These are phyloP conservation scores for Drosophila birchii DNA, from an alignment of 2,888 invertebrate genomes.

Conservation along the genomic window DNA sequence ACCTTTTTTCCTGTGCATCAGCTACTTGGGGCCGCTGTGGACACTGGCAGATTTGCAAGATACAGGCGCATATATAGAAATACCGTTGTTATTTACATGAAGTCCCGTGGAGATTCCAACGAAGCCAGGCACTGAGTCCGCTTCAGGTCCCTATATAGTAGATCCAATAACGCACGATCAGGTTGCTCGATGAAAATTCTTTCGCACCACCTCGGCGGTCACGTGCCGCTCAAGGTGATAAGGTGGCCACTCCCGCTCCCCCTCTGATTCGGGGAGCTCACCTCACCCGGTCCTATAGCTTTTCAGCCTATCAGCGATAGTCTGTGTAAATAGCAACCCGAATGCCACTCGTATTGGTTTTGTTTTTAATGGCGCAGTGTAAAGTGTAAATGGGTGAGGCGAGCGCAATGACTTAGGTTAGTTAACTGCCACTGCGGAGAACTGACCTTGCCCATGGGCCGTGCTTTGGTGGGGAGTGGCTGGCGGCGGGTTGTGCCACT, in stretches of 20 bases:
- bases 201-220: constrained; percentile 10
- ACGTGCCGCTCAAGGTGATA: constrained; percentile 53
- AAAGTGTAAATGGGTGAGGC: constrained; percentile 44
- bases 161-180: constrained; percentile 36
- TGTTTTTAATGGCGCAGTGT: constrained; percentile 45
- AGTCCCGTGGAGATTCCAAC: constrained; percentile 19
- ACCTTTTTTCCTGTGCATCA: not conserved
- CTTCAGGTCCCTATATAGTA: not conserved
- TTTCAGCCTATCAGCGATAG: constrained; percentile 43
- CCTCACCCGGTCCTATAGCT: constrained; percentile 9
- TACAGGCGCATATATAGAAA: constrained; percentile 16
- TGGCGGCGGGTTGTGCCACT: constrained; percentile 57
- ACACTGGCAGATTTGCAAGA: constrained; percentile 11
- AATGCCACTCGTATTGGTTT: constrained; percentile 2
- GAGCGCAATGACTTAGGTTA: constrained; percentile 39
- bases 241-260: constrained; percentile 20
- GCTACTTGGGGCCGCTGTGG: not conserved
- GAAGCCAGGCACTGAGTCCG: constrained; percentile 6
- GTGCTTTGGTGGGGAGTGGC: constrained; percentile 15
- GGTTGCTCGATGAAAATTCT: constrained; percentile 40
- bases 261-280: not conserved
- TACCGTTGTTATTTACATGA: constrained; percentile 39
- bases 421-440: constrained; percentile 23
- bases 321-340: constrained; percentile 35
- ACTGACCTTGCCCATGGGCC: constrained; percentile 45